These are phyloP conservation scores for Epistrophe grossulariae DNA, from an alignment of 2,888 invertebrate genomes.

Conservation along the genomic window DNA sequence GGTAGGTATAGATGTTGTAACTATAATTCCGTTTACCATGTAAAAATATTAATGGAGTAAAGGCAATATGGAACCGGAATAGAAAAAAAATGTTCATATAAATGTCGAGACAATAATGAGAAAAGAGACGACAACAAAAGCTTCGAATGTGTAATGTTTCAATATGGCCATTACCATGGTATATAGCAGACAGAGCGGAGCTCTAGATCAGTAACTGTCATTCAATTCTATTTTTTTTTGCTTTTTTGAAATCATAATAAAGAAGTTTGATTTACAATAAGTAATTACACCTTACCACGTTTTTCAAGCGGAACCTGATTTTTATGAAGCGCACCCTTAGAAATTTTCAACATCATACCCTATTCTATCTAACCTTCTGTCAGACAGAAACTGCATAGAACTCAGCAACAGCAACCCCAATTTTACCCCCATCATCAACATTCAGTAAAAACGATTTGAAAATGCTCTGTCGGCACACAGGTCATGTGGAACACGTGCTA, in stretches of 20 bases:
- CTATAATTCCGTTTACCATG: conserved; percentile 32
- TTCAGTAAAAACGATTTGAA: conserved; percentile 20
- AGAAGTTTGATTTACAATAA: conserved; percentile 70
- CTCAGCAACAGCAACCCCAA: background rate
- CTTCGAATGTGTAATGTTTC: conserved; percentile 30
- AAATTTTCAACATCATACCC: conserved; percentile 17
- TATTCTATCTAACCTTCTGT: background rate
- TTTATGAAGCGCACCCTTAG: conserved; percentile 60
- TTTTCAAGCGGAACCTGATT: conserved; percentile 64
- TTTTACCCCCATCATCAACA: conserved; percentile 16
- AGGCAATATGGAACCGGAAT: conserved; percentile 49
- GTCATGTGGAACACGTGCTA: conserved; percentile 68
- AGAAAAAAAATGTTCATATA: conserved; percentile 20
- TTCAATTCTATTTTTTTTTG: conserved; percentile 32
- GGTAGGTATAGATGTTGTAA: background rate
- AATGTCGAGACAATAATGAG: conserved; percentile 31
- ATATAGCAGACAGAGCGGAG: conserved; percentile 6
- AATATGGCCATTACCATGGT: conserved; percentile 46
- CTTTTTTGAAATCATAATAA: conserved; percentile 56
- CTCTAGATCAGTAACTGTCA: background rate
- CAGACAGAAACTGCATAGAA: background rate
- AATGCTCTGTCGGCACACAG: conserved; percentile 44
- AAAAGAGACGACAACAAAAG: conserved; percentile 19
- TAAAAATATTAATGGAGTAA: conserved; percentile 59
- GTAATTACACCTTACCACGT: conserved; percentile 61